Evolutionary conservation across 2,113 vertebrate genomes (phyloP).

Genomic region (Aegypius monachus): DNA sequence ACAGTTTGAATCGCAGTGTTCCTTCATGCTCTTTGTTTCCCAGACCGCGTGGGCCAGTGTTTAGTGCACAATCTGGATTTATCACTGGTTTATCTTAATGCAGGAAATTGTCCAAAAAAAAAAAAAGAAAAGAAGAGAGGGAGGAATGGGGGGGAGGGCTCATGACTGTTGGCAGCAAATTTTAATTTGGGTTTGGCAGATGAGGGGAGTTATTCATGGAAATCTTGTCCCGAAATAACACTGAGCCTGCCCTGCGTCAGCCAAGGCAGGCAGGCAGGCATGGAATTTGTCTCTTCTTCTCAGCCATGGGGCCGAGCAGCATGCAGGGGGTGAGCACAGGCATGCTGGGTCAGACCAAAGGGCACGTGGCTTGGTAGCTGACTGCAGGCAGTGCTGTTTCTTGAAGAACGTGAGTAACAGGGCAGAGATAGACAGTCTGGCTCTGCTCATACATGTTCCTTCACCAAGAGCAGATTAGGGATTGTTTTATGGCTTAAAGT

Average conservation of each 20-base stretch:
- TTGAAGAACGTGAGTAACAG: background rate
- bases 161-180: background rate
- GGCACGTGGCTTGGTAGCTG: background rate
- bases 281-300: background rate
- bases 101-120: background rate
- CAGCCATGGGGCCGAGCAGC: background rate
- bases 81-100: background rate
- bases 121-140: background rate
- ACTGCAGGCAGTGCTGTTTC: background rate
- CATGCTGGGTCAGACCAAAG: background rate
- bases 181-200: slow-evolving; percentile 11
- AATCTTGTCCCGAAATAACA: background rate
- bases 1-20: background rate
- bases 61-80: background rate
- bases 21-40: background rate
- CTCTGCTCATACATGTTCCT: background rate
- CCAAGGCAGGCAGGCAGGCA: background rate
- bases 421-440: background rate
- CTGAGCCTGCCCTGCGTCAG: background rate
- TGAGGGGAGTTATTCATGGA: background rate
- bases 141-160: background rate
- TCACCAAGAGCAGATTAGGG: background rate
- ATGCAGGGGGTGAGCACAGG: rapidly evolving
- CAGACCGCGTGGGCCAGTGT: background rate
- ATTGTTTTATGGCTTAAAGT: background rate